Evolutionary conservation across 2,888 invertebrate species (phyloP).

Genomic region (Magallana nippona): DNA sequence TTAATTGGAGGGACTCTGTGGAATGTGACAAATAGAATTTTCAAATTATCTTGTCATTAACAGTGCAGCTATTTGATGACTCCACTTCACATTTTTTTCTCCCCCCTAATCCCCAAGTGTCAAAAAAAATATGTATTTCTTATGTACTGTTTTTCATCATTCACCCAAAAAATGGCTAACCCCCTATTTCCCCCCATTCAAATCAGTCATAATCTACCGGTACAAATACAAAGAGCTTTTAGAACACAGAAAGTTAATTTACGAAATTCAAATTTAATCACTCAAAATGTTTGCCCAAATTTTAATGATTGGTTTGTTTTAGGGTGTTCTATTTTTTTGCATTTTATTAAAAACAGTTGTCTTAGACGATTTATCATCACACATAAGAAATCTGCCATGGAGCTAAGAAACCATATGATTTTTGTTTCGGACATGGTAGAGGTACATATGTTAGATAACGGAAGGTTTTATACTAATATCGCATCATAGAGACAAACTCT

Average conservation of each 20-base stretch:
- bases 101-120: background rate
- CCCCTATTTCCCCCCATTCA: background rate
- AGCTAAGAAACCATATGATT: background rate
- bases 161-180: background rate
- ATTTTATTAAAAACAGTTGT: too few species aligned
- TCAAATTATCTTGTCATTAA: constrained; percentile 30
- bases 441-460: constrained; percentile 24
- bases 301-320: too few species aligned
- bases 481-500: constrained; percentile 18
- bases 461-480: constrained; percentile 1
- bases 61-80: constrained; percentile 6
- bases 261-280: too few species aligned
- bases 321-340: too few species aligned
- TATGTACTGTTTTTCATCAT: background rate
- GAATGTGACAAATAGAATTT: constrained; percentile 33
- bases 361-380: too few species aligned
- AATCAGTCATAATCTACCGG: background rate
- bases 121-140: background rate
- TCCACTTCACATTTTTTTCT: background rate
- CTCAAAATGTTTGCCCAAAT: too few species aligned
- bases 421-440: constrained; percentile 22
- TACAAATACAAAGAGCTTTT: background rate
- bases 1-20: constrained; percentile 25
- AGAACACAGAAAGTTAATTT: too few species aligned
- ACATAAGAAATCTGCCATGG: too few species aligned